These are phyloP conservation scores for Onychomys arenicola DNA, from an alignment of 2,797 vertebrate species.

Conservation along the genomic window DNA sequence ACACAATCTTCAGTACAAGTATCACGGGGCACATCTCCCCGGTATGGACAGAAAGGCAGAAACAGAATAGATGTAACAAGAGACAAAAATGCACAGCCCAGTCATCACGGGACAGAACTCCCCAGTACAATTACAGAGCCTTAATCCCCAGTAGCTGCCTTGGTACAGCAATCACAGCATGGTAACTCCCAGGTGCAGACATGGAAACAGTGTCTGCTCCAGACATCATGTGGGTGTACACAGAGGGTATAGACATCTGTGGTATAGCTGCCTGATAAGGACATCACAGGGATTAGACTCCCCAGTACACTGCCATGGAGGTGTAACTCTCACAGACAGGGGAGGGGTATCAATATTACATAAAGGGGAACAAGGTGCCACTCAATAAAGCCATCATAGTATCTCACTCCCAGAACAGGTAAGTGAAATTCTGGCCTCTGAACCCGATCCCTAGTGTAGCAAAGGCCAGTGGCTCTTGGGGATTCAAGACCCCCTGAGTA, in stretches of 20 bases:
- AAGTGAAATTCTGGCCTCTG: constrained; percentile 28
- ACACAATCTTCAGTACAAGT: background rate
- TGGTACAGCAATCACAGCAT: background rate
- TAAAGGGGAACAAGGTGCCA: background rate
- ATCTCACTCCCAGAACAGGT: background rate
- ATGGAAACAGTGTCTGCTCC: background rate
- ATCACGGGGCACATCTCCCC: background rate
- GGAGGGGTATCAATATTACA: background rate
- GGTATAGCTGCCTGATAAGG: background rate
- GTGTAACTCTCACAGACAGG: background rate
- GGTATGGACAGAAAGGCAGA: background rate
- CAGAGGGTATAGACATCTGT: background rate
- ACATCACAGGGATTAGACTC: background rate
- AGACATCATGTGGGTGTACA: background rate
- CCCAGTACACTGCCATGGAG: too few species aligned
- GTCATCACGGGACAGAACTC: background rate
- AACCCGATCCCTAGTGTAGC: background rate
- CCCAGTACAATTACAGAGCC: background rate
- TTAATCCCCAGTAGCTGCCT: background rate
- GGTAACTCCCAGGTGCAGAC: background rate
- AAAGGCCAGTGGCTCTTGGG: constrained; percentile 9
- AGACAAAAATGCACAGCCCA: background rate
- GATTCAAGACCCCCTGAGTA: background rate
- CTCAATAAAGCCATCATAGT: background rate
- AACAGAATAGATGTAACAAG: background rate